Conservation (phyloP, 2,113 vertebrate species). For the Epinephelus moara region DNA sequence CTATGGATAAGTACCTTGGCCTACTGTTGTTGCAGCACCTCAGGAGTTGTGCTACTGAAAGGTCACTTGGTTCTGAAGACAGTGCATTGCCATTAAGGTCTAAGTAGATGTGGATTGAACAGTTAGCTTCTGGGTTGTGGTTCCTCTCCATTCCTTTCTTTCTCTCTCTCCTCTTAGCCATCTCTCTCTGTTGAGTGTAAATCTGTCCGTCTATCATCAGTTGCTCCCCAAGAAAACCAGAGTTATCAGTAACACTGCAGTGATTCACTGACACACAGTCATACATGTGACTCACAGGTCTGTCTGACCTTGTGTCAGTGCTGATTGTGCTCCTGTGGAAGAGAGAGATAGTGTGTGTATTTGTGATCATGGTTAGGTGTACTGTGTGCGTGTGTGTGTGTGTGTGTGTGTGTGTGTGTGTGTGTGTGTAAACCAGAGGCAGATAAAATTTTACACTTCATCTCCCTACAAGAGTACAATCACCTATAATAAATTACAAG, state of each 20-base stretch:
- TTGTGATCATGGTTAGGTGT: not conserved
- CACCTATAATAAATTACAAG: conserved; percentile 2
- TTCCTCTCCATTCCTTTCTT: not conserved
- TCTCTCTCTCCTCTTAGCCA: not conserved
- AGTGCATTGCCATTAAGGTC: not conserved
- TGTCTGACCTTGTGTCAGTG: conserved; percentile 20
- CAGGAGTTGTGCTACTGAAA: not conserved
- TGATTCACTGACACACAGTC: conserved; percentile 36
- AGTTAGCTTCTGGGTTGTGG: not conserved
- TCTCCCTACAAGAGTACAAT: conserved; percentile 4
- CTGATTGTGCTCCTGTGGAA: conserved; percentile 12
- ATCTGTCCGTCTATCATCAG: conserved; percentile 28
- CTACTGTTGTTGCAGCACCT: conserved; percentile 9
- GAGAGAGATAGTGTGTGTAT: not conserved
- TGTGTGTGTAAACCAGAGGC: not conserved
- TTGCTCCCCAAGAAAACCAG: conserved; percentile 30
- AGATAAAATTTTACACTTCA: not conserved
- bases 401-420: not conserved
- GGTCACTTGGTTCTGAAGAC: not conserved
- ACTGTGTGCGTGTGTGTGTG: not conserved
- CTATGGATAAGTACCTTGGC: too few relatives aligned
- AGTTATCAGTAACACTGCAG: conserved; percentile 3
- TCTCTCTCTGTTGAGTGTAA: conserved; percentile 7
- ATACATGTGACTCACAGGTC: conserved; percentile 10
- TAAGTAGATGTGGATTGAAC: not conserved